Evolutionary conservation across 2,797 vertebrate species (phyloP), one percentile per base, ranked within the genome.

Genomic region (Chiroxiphia lanceolata): DNA sequence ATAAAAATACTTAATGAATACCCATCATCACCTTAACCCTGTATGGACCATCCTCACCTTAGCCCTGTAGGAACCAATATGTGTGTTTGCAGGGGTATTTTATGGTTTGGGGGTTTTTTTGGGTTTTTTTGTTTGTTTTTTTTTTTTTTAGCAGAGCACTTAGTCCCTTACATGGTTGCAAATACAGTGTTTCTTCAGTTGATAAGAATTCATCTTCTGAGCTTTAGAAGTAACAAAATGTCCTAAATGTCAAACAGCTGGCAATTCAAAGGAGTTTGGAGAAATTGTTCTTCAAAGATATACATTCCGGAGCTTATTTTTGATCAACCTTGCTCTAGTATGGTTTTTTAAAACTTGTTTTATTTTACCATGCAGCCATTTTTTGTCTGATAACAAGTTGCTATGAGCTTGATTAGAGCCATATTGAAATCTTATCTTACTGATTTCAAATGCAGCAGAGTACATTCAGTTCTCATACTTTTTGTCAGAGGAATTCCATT

Each of bases 401-500:
- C 42, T 51, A 2, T 83, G 75, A 56, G 36, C 44, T 79, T 74
- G 18, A 11, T 48, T 78, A 71, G 57, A 80, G 18, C 47, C 44
- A 8, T 76, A 48, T 5, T 91, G 81, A 64, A 85, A 70, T 85
- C 48, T 70, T 72, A 79, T 25, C 74, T 48, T 64, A 3, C 23
- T 57, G 34, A 53, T 85, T 87, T 85, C 33, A 71, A n/a, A 67
- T 74, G 71, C 40, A 80, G 56, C 42, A 33, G 16, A 60, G 64
- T 77, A 77, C 17, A 6, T 90, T 57, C 7, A 13, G 44, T 90
- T 87, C 80, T 82, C 54, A 33, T 54, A 20, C 11, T 74, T 60
- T 69, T 87, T 87, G 48, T 92, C 10, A 36, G 79, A 57, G 53
- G 67, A 92, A 91, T 64, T 75, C 3, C 57, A 2, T 87, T 92